Base-by-base conservation (phyloP, 2,888 invertebrate species). In the Scaptodrosophila latifasciaeformis region DNA sequence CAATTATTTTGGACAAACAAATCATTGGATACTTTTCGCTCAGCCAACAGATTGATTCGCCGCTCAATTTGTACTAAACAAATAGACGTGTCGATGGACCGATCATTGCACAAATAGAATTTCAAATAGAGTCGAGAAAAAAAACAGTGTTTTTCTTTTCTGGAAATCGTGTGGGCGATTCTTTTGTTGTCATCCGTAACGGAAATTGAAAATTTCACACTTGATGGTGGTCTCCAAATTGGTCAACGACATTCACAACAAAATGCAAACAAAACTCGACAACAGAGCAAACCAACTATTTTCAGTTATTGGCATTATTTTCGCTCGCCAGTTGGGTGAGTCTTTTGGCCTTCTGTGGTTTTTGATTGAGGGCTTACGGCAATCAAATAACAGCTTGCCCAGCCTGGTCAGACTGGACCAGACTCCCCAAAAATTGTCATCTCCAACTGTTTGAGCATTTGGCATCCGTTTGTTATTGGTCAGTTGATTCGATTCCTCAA, bases 161-260 rank as follows among this genome's bases (percentile, higher is more conserved):
- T n/a, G n/a, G n/a, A n/a, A n/a, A n/a, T n/a, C n/a, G 13, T 6
- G 35, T 5, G 9, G 13, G 35, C 31, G 12, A 31, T 31, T 31
- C n/a, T 31, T 31, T 17, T 35, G 5, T 35, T 39, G 54, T 34
- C 27, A 39, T 53, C 62, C 39, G 52, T 70, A 58, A 58, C 82
- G 42, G 67, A 87, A 65, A 79, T 89, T 53, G 91, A 91, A 27
- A 81, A 77, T 70, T 90, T 89, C 87, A 83, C 82, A 52, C 65
- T 87, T 75, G 63, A 67, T 64, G 67, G 67, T 62, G 84, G 85
- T 54, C 71, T 70, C 64, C 71, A 79, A 72, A 78, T 78, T 74
- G 78, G 70, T 67, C 59, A 75, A 70, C 69, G 74, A 49, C 50
- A 67, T 49, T 54, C n/a, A 24, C 24, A 24, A 24, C 48, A 67